Conservation (phyloP, 2,797 vertebrate species). For the Oophaga sylvatica region DNA sequence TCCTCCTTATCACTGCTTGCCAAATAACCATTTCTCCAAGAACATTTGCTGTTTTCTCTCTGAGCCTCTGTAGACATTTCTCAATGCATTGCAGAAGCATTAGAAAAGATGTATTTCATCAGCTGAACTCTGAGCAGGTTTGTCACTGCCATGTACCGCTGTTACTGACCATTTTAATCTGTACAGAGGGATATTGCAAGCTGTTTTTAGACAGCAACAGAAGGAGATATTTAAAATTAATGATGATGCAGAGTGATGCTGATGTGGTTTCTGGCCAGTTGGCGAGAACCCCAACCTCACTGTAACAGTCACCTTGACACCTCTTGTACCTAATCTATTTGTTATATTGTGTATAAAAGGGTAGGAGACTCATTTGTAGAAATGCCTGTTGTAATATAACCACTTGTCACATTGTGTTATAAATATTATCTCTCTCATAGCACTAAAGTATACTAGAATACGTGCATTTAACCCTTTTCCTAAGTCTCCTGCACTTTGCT, state of each 20-base stretch:
- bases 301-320: conserved; percentile 60
- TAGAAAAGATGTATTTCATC: conserved; percentile 38
- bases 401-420: conserved; percentile 26
- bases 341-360: conserved; percentile 49
- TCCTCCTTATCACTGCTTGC: background rate
- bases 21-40: conserved; percentile 11
- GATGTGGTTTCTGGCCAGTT: conserved; percentile 52
- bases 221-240: conserved; percentile 63
- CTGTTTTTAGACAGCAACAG: conserved; percentile 61
- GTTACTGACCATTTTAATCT: conserved; percentile 60
- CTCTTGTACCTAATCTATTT: conserved; percentile 54
- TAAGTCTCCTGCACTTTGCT: background rate
- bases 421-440: conserved; percentile 29
- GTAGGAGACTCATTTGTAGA: conserved; percentile 36
- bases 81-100: conserved; percentile 23
- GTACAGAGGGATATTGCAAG: conserved; percentile 58
- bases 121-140: conserved; percentile 44
- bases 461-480: background rate
- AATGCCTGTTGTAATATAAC: conserved; percentile 28
- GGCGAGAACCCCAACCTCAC: conserved; percentile 43
- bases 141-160: conserved; percentile 49
- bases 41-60: conserved; percentile 18
- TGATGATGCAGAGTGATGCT: conserved; percentile 57
- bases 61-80: conserved; percentile 26
- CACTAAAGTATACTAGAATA: background rate